Conservation (phyloP, 1,140 invertebrate genomes). For the Leucophenga varia region DNA sequence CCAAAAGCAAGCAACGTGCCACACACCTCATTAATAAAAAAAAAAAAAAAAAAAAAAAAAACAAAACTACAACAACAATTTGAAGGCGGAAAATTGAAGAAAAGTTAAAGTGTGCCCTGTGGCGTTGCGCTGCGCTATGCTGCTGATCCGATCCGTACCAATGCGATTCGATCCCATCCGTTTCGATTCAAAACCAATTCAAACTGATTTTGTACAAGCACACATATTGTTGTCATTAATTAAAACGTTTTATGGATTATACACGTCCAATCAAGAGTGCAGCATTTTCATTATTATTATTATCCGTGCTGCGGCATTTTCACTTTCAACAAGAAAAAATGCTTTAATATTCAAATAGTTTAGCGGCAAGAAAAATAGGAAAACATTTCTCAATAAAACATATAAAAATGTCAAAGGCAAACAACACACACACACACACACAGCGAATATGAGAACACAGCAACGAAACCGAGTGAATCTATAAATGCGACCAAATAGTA, state of each 20-base stretch:
- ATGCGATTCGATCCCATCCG: background rate
- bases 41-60: too few relatives aligned
- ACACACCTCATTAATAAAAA: too few relatives aligned
- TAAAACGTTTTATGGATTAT: constrained; percentile 54
- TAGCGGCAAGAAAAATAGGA: constrained; percentile 7
- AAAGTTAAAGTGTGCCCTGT: too few relatives aligned
- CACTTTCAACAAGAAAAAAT: constrained; percentile 28
- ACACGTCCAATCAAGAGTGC: constrained; percentile 26
- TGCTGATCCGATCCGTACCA: constrained; percentile 5
- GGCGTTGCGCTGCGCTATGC: background rate
- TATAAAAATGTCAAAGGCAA: constrained; percentile 46
- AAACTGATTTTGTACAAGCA: constrained; percentile 19
- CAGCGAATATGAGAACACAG: background rate
- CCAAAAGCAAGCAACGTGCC: too few relatives aligned
- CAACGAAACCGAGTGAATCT: constrained; percentile 38
- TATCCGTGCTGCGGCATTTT: too few relatives aligned
- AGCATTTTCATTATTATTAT: constrained; percentile 21
- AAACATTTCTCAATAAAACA: constrained; percentile 42
- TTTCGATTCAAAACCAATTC: constrained; percentile 18
- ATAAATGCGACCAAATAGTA: constrained; percentile 7
- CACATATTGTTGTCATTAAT: constrained; percentile 53
- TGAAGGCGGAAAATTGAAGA: background rate
- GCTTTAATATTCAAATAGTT: constrained; percentile 52
- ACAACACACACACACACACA: constrained; percentile 21
- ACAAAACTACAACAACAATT: constrained; percentile 12